Conservation (phyloP, 2,113 vertebrate species). For the Noturus placidus region DNA sequence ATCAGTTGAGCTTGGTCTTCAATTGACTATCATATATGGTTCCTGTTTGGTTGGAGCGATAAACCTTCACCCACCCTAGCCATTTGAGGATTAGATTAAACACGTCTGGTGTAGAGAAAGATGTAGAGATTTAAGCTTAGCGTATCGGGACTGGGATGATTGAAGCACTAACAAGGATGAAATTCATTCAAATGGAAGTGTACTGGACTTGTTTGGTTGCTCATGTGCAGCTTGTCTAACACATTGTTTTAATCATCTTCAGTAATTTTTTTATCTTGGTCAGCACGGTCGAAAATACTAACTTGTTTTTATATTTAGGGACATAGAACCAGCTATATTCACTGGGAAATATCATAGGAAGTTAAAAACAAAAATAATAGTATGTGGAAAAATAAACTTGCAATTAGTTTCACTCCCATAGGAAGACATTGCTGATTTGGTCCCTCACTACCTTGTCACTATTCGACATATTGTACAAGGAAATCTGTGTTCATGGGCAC, state of each 20-base stretch:
- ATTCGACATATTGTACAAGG: background rate
- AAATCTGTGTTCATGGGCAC: slow-evolving; percentile 16
- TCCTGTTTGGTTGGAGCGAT: background rate
- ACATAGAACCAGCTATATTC: background rate
- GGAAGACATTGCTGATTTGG: background rate
- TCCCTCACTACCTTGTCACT: background rate
- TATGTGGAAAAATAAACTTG: background rate
- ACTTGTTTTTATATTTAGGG: background rate
- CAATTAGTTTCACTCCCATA: background rate
- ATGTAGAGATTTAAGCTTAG: background rate
- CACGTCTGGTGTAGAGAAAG: background rate
- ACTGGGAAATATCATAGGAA: background rate
- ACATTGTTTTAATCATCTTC: background rate
- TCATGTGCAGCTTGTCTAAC: background rate
- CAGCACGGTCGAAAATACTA: too few relatives aligned
- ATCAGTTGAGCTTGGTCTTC: background rate
- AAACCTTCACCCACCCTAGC: background rate
- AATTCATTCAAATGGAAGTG: background rate
- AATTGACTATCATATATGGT: background rate
- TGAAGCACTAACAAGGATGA: too few relatives aligned
- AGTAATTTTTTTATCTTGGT: background rate
- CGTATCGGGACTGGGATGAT: too few relatives aligned
- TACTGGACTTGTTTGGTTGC: background rate
- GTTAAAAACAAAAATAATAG: background rate
- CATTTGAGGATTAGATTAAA: background rate